A percentile compares a stretch with the other conserved stretches of the same genome.
Conservation (phyloP, 2,797 vertebrate genomes). For the Lagothrix lagotricha region DNA sequence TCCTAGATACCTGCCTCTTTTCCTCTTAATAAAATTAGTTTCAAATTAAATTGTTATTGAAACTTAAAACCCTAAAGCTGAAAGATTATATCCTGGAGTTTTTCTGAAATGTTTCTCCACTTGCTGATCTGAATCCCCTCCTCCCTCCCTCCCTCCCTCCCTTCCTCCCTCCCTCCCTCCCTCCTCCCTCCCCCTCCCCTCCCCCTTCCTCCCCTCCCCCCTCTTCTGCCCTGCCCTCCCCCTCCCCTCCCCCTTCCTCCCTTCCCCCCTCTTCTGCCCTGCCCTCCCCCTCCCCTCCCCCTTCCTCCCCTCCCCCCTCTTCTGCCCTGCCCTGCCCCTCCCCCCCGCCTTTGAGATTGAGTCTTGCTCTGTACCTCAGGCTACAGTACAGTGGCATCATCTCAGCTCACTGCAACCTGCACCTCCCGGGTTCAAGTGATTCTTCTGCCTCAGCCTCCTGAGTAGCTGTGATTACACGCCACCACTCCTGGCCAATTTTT, state of each 20-base stretch:
- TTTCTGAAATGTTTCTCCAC: not conserved
- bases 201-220: fast-evolving
- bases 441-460: not conserved
- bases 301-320: fast-evolving
- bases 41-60: conserved; percentile 77
- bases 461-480: not conserved
- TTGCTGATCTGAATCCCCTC: not conserved
- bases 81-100: conserved; percentile 38
- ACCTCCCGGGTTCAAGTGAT: not conserved
- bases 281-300: too few relatives aligned
- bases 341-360: fast-evolving
- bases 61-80: conserved; percentile 12
- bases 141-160: fast-evolving
- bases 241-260: fast-evolving
- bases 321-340: fast-evolving
- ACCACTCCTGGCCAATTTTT: not conserved
- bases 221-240: fast-evolving
- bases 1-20: conserved; percentile 54
- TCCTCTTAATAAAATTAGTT: conserved; percentile 59
- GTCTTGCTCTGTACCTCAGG: not conserved
- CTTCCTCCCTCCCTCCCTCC: fast-evolving
- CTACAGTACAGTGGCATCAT: not conserved
- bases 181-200: fast-evolving
- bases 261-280: too few relatives aligned
- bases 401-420: not conserved